A percentile compares a stretch with the other conserved stretches of the same genome.
These are phyloP conservation scores for Drosophila kikkawai DNA, from an alignment of 1,140 invertebrate genomes.

Conservation along the genomic window DNA sequence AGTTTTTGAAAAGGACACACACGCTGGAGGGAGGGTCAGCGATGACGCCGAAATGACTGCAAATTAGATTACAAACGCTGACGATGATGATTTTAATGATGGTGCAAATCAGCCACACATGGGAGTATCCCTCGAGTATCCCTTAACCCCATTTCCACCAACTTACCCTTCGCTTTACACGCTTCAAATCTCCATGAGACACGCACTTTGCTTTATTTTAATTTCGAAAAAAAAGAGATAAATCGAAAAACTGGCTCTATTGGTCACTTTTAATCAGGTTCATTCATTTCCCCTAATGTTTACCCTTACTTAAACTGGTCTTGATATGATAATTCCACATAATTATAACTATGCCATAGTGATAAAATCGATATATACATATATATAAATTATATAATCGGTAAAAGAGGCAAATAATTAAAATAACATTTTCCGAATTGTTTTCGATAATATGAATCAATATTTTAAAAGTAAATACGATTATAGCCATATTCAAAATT, in stretches of 20 bases:
- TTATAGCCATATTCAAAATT: no score
- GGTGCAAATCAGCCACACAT: slow-evolving; percentile 60
- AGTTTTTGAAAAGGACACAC: slow-evolving; percentile 53
- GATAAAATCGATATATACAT: no score
- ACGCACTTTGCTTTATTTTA: background rate
- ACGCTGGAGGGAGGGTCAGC: slow-evolving; percentile 4
- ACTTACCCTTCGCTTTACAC: slow-evolving; percentile 8
- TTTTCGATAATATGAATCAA: no score
- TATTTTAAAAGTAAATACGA: no score
- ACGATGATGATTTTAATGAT: slow-evolving; percentile 74
- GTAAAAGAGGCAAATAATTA: no score
- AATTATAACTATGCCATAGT: background rate
- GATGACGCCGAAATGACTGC: slow-evolving; percentile 22
- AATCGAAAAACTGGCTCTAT: background rate
- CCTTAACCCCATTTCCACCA: slow-evolving; percentile 11
- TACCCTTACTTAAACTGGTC: background rate
- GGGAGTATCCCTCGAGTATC: slow-evolving; percentile 30
- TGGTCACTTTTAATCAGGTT: background rate
- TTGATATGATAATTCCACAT: background rate
- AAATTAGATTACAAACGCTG: slow-evolving; percentile 72
- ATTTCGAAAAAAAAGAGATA: background rate
- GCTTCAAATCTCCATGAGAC: slow-evolving; percentile 14
- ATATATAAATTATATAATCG: no score
- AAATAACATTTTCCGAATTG: no score
- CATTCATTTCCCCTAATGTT: background rate